A percentile compares a stretch with the other conserved stretches of the same genome.
Evolutionary conservation across 2,797 vertebrate species (phyloP).

Genomic region (Lemur catta): DNA sequence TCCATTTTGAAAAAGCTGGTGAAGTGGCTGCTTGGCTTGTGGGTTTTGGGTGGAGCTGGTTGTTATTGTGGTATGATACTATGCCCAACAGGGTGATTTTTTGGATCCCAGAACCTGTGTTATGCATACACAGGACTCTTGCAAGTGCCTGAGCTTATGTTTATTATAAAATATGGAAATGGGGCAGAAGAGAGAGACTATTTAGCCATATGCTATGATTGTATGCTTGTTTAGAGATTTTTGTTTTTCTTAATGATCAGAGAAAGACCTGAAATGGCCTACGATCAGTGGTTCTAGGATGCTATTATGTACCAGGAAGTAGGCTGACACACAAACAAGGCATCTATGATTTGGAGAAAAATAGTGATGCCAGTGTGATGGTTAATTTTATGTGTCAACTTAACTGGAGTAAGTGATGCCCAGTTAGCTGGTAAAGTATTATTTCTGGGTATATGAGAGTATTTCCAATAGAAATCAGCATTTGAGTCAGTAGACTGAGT

Average conservation of each 20-base stretch:
- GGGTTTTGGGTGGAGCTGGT: neutral
- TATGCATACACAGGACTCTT: neutral
- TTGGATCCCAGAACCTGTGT: neutral
- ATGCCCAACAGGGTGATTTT: neutral
- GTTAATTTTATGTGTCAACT: neutral
- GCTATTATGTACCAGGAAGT: constrained; percentile 26
- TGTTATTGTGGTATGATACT: neutral
- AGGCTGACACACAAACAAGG: neutral
- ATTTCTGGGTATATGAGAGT: neutral
- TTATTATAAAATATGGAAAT: constrained; percentile 16
- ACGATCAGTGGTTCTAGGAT: neutral
- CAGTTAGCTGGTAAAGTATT: neutral
- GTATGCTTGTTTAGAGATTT: neutral
- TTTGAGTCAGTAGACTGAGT: neutral
- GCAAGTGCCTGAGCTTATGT: neutral
- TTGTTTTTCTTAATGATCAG: neutral
- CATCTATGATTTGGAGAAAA: constrained; percentile 53
- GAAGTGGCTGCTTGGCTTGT: neutral
- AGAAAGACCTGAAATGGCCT: neutral
- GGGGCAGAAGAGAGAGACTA: neutral
- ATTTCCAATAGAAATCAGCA: neutral
- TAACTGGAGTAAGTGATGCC: neutral
- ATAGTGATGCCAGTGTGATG: neutral
- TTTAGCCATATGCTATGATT: neutral
- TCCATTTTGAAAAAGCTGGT: neutral